Evolutionary conservation across 2,888 invertebrate genomes (phyloP).

Genomic region (Belgica antarctica): DNA sequence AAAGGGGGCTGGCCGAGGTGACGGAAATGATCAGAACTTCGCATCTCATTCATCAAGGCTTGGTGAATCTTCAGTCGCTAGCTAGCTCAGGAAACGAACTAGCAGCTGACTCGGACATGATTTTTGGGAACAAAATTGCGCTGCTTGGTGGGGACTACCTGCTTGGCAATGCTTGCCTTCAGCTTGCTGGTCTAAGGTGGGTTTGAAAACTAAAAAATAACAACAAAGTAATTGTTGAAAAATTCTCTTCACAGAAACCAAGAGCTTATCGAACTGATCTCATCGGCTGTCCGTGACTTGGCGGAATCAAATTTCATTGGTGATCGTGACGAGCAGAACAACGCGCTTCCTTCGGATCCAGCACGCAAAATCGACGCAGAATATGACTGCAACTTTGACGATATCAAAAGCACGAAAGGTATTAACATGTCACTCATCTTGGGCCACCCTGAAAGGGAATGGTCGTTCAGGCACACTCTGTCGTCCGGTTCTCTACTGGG

Average conservation of each 20-base stretch:
- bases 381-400: constrained; percentile 13
- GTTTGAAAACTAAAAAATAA: constrained; percentile 26
- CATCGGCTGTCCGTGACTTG: constrained; percentile 82
- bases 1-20: constrained; percentile 87
- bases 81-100: constrained; percentile 57
- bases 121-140: constrained; percentile 93
- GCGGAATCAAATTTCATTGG: constrained; percentile 88
- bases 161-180: constrained; percentile 82
- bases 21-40: constrained; percentile 95
- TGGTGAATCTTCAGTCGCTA: constrained; percentile 74
- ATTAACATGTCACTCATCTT: constrained; percentile 58
- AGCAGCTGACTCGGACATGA: constrained; percentile 71
- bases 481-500: constrained; percentile 69
- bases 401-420: constrained; percentile 56
- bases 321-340: constrained; percentile 79
- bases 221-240: constrained; percentile 1
- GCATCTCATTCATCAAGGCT: constrained; percentile 82
- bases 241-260: constrained; percentile 56
- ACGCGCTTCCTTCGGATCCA: constrained; percentile 73
- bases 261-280: constrained; percentile 84
- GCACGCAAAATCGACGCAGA: neutral
- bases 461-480: constrained; percentile 75
- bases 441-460: constrained; percentile 71
- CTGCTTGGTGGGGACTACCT: constrained; percentile 89
- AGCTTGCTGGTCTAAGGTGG: constrained; percentile 70